Evolutionary conservation across 2,797 vertebrate genomes (phyloP), one percentile per base, ranked within the genome.

Genomic region (Buphagus erythrorhynchus): DNA sequence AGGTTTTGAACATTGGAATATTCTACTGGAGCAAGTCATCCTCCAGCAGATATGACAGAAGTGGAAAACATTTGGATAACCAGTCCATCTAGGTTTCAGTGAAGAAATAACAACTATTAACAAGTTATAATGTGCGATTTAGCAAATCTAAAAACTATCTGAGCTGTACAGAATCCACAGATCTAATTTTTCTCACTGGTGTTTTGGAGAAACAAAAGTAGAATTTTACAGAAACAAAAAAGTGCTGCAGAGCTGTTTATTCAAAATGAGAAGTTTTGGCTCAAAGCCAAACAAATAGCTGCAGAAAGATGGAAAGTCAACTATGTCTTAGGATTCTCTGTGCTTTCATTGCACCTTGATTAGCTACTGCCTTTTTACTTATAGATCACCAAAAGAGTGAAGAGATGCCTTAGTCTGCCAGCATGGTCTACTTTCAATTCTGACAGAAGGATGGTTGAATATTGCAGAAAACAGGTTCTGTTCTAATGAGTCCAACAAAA

Each of bases 151-250:
- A 75, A 59, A 29, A 5, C 13, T 52, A 6, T 45, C 16, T 65
- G 36, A 67, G 12, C 5, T 36, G n/a, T 15, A 24, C 7, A 52
- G 40, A 26, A 75, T n/a, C 6, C 42, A 67, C 16, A 59, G 20
- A 63, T n/a, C 17, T 55, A 10, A 35, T 62, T 66, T 84, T 42
- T 80, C 35, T 83, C 17, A 14, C 29, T 48, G 17, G 2, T 35
- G 7, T 31, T 67, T 68, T 63, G 4, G 9, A 51, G 55, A 13
- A 67, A 46, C 19, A 16, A 38, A 43, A 26, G 13, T 9, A 63
- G 25, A n/a, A 52, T 67, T 86, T 77, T 40, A 13, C 0, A 0
- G 19, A 48, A 36, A 22, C 3, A 52, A 31, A 45, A 52, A 45
- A 16, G 11, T 7, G 7, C 18, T 59, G 25, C 42, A 74, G 33